phyloP scores from a whole-genome alignment of 1,140 invertebrate species.

The Pogonomyrmex barbatus region DNA sequence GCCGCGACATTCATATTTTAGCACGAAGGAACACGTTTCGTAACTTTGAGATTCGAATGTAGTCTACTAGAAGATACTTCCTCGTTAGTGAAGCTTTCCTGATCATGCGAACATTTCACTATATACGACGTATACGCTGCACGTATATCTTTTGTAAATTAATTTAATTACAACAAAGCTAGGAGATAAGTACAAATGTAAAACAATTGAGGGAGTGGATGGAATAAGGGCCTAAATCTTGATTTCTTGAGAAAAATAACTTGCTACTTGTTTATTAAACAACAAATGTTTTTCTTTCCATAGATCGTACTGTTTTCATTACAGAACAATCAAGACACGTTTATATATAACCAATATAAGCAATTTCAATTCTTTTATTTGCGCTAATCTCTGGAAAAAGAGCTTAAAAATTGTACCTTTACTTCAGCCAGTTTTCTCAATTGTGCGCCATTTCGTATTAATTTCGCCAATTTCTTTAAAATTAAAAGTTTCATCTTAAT shows the following conservation, averaged over 20 bases:
- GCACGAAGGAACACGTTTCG: conserved; percentile 25
- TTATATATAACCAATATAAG: no score
- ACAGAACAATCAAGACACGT: no score
- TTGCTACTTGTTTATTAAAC: no score
- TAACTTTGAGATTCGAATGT: conserved; percentile 16
- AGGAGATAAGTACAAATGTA: background rate
- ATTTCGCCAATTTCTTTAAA: background rate
- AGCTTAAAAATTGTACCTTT: no score
- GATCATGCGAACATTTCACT: conserved; percentile 10
- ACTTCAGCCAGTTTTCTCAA: no score
- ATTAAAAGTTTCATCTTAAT: background rate
- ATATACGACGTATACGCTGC: background rate
- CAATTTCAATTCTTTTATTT: no score
- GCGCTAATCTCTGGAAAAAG: no score
- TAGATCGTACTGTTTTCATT: no score
- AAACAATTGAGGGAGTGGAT: background rate
- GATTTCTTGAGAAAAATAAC: no score
- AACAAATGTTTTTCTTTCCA: no score
- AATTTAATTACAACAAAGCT: background rate
- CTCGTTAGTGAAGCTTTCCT: conserved; percentile 38
- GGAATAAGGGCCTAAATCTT: no score
- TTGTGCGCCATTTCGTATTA: background rate
- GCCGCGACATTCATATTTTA: conserved; percentile 43
- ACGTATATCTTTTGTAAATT: background rate
- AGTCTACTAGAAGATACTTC: conserved; percentile 3